Evolutionary conservation across 2,113 vertebrate species (phyloP).

Genomic region (Gadus macrocephalus): DNA sequence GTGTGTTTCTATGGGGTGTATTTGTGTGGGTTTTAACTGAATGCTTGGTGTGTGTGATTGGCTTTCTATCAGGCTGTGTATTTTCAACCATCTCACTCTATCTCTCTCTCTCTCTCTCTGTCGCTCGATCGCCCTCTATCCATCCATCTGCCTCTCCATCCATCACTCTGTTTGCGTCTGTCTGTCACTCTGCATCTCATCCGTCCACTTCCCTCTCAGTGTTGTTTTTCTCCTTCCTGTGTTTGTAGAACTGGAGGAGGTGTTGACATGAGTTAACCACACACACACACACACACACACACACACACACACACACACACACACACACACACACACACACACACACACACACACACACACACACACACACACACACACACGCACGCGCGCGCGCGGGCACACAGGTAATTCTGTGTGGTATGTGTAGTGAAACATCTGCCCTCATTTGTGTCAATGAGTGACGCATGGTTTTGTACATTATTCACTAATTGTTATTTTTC

Average conservation of each 20-base stretch:
- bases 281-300: conserved; percentile 1
- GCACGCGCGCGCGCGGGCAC: not conserved
- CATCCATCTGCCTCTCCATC: conserved; percentile 21
- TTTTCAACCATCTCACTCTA: not conserved
- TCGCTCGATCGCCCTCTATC: not conserved
- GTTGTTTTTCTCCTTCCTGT: conserved; percentile 30
- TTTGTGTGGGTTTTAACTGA: no score
- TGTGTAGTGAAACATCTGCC: not conserved
- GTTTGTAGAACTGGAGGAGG: conserved; percentile 31
- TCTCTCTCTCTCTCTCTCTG: not conserved
- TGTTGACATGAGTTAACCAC: conserved; percentile 21
- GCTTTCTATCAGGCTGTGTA: not conserved
- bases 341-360: not conserved
- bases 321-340: conserved; percentile 9
- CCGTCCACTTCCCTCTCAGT: conserved; percentile 18
- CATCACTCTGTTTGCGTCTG: conserved; percentile 35
- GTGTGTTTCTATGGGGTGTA: no score
- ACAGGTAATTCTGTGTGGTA: conserved; percentile 1
- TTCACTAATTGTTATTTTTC: not conserved
- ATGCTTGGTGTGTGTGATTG: not conserved
- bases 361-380: conserved; percentile 11
- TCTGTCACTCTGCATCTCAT: conserved; percentile 43
- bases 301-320: conserved; percentile 7
- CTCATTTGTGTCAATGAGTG: no score
- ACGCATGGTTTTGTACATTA: no score